These are phyloP conservation scores for Drosophila subpulchrella DNA, from an alignment of 1,140 invertebrate species.

Conservation along the genomic window DNA sequence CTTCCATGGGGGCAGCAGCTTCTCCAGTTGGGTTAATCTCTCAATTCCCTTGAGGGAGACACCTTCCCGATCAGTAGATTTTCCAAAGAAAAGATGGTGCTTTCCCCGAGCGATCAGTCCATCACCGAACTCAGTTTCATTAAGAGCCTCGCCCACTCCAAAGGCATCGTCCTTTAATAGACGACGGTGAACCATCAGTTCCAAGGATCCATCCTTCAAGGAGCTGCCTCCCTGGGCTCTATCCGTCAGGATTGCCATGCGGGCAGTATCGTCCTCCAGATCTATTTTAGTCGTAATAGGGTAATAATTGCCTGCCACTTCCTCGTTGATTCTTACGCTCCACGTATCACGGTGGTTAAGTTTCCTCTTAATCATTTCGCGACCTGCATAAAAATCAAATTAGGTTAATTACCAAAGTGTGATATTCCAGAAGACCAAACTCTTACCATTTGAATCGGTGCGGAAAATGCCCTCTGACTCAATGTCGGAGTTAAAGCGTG, in stretches of 20 bases:
- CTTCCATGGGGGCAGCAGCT: slow-evolving; percentile 73
- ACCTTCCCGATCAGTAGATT: slow-evolving; percentile 83
- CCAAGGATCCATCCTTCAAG: slow-evolving; percentile 89
- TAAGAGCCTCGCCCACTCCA: slow-evolving; percentile 96
- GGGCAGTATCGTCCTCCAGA: slow-evolving; percentile 85
- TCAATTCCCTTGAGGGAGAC: slow-evolving; percentile 60
- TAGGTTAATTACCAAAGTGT: no score
- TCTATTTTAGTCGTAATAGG: slow-evolving; percentile 94
- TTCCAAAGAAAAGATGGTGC: slow-evolving; percentile 87
- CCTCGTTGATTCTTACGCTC: slow-evolving; percentile 53
- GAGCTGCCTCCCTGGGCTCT: slow-evolving; percentile 95
- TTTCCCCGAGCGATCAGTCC: slow-evolving; percentile 93
- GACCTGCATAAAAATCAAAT: slow-evolving; percentile 79
- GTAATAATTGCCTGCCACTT: slow-evolving; percentile 93
- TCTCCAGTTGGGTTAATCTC: slow-evolving; percentile 63
- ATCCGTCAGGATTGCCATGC: slow-evolving; percentile 91
- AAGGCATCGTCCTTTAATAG: slow-evolving; percentile 95
- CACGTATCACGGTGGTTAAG: slow-evolving; percentile 88
- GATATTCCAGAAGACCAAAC: slow-evolving; percentile 61
- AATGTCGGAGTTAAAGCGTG: slow-evolving; percentile 89
- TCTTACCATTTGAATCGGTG: slow-evolving; percentile 93
- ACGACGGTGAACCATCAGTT: slow-evolving; percentile 94
- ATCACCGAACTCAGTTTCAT: slow-evolving; percentile 91
- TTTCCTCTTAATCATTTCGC: slow-evolving; percentile 92
- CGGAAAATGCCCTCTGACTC: slow-evolving; percentile 90